phyloP scores from a whole-genome alignment of 2,888 invertebrate genomes.

The Diploptera punctata region DNA sequence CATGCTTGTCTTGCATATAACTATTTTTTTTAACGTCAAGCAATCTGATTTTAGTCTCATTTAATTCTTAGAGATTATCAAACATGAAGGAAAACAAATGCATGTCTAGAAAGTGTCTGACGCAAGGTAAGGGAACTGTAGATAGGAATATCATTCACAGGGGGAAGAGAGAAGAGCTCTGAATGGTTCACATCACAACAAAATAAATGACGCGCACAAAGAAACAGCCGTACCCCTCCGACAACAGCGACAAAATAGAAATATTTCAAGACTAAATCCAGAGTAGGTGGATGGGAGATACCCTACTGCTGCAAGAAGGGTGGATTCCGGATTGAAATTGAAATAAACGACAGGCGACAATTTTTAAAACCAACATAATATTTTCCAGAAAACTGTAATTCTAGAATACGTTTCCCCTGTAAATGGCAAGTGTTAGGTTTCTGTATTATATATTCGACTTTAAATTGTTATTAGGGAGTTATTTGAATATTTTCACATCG shows the following conservation, averaged over 20 bases:
- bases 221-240: slow-evolving; percentile 5
- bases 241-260: slow-evolving; percentile 27
- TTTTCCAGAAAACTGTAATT: too few species aligned
- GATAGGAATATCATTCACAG: background rate
- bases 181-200: slow-evolving; percentile 6
- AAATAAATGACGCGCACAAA: slow-evolving; percentile 27
- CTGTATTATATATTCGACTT: too few species aligned
- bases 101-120: too few species aligned
- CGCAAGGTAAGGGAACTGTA: background rate
- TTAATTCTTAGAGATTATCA: too few species aligned
- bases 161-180: background rate
- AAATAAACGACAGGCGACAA: slow-evolving; percentile 9
- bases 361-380: background rate
- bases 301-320: slow-evolving; percentile 15
- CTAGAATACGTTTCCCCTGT: too few species aligned
- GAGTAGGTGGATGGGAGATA: slow-evolving; percentile 19
- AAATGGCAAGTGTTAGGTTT: too few species aligned
- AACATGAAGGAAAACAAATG: too few species aligned
- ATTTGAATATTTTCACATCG: too few species aligned
- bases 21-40: too few species aligned
- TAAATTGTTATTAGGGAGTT: too few species aligned
- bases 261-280: slow-evolving; percentile 35
- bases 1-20: too few species aligned
- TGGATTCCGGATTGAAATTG: slow-evolving; percentile 24
- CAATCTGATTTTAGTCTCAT: too few species aligned